These are phyloP conservation scores for Rousettus madagascariensis DNA, from an alignment of 2,797 vertebrate species.

Conservation along the genomic window DNA sequence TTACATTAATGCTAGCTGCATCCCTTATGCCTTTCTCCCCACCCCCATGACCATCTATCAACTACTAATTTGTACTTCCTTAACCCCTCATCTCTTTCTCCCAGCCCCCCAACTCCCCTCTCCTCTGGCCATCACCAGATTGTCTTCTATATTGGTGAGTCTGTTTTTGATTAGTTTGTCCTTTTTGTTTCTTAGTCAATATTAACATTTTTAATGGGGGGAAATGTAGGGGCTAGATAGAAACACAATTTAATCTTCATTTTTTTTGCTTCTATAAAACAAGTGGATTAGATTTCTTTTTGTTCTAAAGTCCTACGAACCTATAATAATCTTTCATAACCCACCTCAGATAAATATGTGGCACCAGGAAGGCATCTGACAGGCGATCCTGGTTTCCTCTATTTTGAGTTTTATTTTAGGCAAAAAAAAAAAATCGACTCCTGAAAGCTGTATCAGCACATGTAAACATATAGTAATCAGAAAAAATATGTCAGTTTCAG, in stretches of 20 bases:
- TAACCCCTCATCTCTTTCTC: too few species aligned
- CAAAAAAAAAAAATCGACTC: background rate
- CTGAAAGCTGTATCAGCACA: background rate
- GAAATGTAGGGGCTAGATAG: background rate
- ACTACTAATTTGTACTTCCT: too few species aligned
- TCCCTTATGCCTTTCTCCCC: too few species aligned
- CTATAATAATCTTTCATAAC: background rate
- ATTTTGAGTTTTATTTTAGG: slow-evolving; percentile 5
- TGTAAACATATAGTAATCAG: background rate
- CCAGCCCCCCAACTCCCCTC: too few species aligned
- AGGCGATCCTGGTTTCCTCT: background rate
- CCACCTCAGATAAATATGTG: background rate
- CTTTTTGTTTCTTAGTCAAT: background rate
- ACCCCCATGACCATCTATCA: too few species aligned
- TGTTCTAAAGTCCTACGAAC: background rate
- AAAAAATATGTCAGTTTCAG: background rate
- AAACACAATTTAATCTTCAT: background rate
- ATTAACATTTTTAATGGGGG: background rate
- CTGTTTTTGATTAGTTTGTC: too few species aligned
- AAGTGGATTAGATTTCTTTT: background rate
- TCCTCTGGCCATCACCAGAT: too few species aligned
- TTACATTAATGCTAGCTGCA: too few species aligned
- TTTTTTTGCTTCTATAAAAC: background rate
- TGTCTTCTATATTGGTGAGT: too few species aligned
- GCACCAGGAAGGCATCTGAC: background rate